phyloP scores from a whole-genome alignment of 2,888 invertebrate species.

The Volucella inflata region DNA sequence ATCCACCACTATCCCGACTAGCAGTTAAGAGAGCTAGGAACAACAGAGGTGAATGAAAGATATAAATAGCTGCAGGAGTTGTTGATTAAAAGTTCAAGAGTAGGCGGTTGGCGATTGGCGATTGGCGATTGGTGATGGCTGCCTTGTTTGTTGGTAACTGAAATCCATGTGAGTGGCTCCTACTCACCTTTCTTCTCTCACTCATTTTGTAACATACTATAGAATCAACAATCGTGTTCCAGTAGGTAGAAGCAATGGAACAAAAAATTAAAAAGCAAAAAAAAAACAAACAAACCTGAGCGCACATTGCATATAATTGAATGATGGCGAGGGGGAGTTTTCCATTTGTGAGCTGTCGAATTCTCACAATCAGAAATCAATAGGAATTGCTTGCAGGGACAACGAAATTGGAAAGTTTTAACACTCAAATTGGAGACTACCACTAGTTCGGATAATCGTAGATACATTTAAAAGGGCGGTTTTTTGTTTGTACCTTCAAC shows the following conservation, averaged over 20 bases:
- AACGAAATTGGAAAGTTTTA: constrained; percentile 58
- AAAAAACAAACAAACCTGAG: constrained; percentile 11
- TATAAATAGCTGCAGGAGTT: constrained; percentile 71
- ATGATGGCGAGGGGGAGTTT: constrained; percentile 19
- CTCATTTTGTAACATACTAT: too few species aligned
- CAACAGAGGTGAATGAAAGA: constrained; percentile 28
- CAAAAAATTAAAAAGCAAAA: not conserved
- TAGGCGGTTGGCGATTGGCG: constrained; percentile 63
- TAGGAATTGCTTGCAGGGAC: constrained; percentile 50
- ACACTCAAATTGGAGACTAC: not conserved
- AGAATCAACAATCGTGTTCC: not conserved
- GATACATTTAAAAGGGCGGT: constrained; percentile 2
- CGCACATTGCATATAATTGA: constrained; percentile 46
- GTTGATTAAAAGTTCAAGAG: constrained; percentile 75
- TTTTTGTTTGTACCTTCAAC: not conserved
- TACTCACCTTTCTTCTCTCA: not conserved
- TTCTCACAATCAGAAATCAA: constrained; percentile 50
- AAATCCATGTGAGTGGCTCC: constrained; percentile 3
- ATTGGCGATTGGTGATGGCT: constrained; percentile 52
- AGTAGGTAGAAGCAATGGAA: constrained; percentile 19
- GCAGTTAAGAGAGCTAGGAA: not conserved
- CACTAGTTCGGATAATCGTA: too few species aligned
- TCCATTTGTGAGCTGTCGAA: constrained; percentile 48
- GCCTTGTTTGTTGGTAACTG: constrained; percentile 34
- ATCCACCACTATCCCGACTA: not conserved